Conservation (phyloP, 2,888 invertebrate genomes). For the Apamea sordens region DNA sequence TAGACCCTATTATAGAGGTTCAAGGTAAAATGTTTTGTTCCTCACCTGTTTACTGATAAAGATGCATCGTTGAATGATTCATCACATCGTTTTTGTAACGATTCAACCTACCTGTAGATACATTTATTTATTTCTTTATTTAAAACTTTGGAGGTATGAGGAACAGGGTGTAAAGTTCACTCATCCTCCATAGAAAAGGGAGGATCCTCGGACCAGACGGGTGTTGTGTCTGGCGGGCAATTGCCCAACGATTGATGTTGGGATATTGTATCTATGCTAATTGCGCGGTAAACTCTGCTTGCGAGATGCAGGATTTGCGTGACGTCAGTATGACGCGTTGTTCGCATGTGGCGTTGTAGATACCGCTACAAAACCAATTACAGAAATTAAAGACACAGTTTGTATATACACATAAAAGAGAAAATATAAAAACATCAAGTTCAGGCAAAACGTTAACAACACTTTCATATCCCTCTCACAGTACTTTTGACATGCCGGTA, state of each 20-base stretch:
- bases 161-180: no score
- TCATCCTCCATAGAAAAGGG: no score
- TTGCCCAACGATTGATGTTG: no score
- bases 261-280: no score
- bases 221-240: no score
- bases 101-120: background rate
- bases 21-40: background rate
- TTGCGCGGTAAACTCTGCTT: no score
- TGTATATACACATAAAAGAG: background rate
- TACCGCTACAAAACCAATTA: background rate
- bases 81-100: slow-evolving; percentile 3
- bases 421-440: background rate
- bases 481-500: background rate
- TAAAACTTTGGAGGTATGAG: no score
- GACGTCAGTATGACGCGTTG: no score
- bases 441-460: background rate
- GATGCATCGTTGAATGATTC: slow-evolving; percentile 17
- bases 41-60: slow-evolving; percentile 12
- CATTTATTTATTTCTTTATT: background rate
- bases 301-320: no score
- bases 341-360: no score
- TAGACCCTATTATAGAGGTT: background rate
- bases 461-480: background rate
- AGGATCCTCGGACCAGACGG: no score
- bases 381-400: background rate